Conservation (phyloP, 2,888 invertebrate genomes). For the Chaetoderma sp. region DNA sequence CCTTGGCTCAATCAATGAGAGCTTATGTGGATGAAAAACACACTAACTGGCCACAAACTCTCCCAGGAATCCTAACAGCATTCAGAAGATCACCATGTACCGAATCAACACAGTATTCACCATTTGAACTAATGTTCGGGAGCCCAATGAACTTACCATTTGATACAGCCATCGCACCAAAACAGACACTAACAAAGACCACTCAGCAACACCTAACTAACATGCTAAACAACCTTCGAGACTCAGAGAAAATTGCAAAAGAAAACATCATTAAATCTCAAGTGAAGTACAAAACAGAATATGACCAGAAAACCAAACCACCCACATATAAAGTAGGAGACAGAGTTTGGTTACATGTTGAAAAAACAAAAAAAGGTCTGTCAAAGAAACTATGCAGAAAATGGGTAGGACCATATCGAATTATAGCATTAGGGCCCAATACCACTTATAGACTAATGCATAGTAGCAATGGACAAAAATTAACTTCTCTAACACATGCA, state of each 20-base stretch:
- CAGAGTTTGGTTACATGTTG: conserved; percentile 29
- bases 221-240: background rate
- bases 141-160: conserved; percentile 26
- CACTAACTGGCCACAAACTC: too few relatives aligned
- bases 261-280: background rate
- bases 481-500: conserved; percentile 22
- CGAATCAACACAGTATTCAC: conserved; percentile 32
- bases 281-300: background rate
- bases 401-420: conserved; percentile 29
- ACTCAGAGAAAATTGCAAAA: background rate
- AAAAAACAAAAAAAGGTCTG: conserved; percentile 15
- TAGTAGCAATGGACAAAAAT: conserved; percentile 10
- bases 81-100: conserved; percentile 26
- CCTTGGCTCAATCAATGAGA: conserved; percentile 24
- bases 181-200: conserved; percentile 5
- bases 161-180: conserved; percentile 28
- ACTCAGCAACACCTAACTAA: conserved; percentile 9
- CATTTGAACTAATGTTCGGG: conserved; percentile 30
- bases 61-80: conserved; percentile 36
- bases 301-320: background rate
- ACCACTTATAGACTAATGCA: conserved; percentile 17
- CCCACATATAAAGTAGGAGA: conserved; percentile 12
- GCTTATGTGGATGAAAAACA: too few relatives aligned
- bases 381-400: conserved; percentile 21
- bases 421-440: conserved; percentile 12